Evolutionary conservation across 2,888 invertebrate species (phyloP), one percentile per base, ranked within the genome.

Genomic region (Eilema caniola): DNA sequence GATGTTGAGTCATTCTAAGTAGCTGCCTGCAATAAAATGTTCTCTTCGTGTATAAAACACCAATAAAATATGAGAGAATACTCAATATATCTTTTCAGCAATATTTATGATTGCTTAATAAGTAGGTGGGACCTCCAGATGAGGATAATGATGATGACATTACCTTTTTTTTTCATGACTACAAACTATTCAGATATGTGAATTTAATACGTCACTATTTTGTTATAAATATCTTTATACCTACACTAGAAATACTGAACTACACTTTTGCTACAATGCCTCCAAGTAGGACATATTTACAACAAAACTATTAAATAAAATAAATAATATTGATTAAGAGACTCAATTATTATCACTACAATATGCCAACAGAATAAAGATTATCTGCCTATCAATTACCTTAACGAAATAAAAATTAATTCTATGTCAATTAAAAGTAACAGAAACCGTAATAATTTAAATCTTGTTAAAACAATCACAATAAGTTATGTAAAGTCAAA

Each of bases 1-100:
- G 75, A 75, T 83, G 77, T 83, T 83, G 80, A 82, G 77, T 82
- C 80, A 78, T 78, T 85, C 79, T 76, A 82, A 84, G 83, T 82
- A 83, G 81, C 82, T 82, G 77, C 70, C 77, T 63, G 63, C 31
- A 83, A 66, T 62, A 84, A 83, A 85, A 83, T 67, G 74, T 68
- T 33, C 7, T 75, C 76, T 76, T 66, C 68, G 74, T 77, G 61
- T 78, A 73, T 10, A 78, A 74, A 78, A 83, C 65, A 80, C 73
- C 67, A 73, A 85, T 85, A 83, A 86, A 86, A 83, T 68, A 2
- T 53, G n/a, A 70, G 77, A 81, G 78, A 67, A 33, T 2, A n/a
- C 62, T 28, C 71, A 77, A 78, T 84, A 78, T 79, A 73, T 69
- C 62, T 74, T n/a, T 66, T 79, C 79, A 41, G 16, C 16, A 41